Evolutionary conservation across 2,797 vertebrate species (phyloP), one percentile per base, ranked within the genome.

Genomic region (Molossus alvarezi): DNA sequence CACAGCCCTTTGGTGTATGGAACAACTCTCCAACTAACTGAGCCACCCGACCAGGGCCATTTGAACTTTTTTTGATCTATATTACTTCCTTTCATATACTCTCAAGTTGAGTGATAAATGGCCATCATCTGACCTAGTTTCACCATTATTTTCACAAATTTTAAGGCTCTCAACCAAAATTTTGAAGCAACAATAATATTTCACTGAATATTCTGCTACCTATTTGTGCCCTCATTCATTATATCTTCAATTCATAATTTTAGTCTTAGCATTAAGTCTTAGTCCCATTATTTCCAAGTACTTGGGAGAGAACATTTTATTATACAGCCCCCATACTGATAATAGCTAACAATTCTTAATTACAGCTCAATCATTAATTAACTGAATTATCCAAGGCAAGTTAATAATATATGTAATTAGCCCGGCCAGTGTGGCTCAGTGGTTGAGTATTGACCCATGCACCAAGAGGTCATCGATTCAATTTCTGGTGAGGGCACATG

Each of bases 361-460:
- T 80, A 88, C 3, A 58, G 21, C 58, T 90, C 20, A 72, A 14
- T 51, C 4, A 72, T n/a, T 48, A 88, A 88, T 77, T 58, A 88
- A n/a, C n/a, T 79, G 29, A 88, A 67, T 87, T 80, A 86, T 81
- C 53, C 2, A 1, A 64, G 18, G 13, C 4, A 77, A 81, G 48
- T 73, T 95, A 95, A 80, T 90, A 62, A 90, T 27, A n/a, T 10
- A 15, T 2, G 87, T 48, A 72, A 29, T 18, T 81, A n/a, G 41
- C 41, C 41, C 41, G 41, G 41, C 41, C 6, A 6, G 41, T 45
- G 41, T 45, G 41, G 41, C 41, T 45, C 41, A 45, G 41, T 45
- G 41, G 41, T 45, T 45, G 41, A 45, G 41, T 45, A 45, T 45
- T 6, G 41, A 45, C 41, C 41, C 41, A 5, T 45, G 41, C 41